phyloP scores from a whole-genome alignment of 2,113 vertebrate species.

The Delphinapterus leucas region DNA sequence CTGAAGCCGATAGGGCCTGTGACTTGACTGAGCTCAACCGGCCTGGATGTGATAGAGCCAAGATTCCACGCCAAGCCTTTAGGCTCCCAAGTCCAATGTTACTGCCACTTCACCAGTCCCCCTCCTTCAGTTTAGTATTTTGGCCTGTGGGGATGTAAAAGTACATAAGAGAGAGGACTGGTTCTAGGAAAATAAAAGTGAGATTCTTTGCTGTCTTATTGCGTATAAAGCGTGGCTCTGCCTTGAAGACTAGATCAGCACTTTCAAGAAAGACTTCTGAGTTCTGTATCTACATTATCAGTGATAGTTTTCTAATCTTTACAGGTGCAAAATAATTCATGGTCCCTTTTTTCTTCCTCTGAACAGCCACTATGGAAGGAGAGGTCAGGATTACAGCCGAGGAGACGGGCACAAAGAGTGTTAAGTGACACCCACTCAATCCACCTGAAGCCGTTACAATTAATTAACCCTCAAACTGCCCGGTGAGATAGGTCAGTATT shows the following conservation, averaged over 20 bases:
- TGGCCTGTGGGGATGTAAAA: not conserved
- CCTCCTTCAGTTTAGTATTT: not conserved
- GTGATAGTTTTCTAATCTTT: not conserved
- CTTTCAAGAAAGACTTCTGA: not conserved
- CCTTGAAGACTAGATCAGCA: not conserved
- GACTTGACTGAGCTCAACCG: not conserved
- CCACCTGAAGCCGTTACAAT: slow-evolving; percentile 52
- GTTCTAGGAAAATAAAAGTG: not conserved
- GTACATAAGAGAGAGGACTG: not conserved
- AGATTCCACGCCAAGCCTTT: not conserved
- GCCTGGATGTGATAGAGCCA: not conserved
- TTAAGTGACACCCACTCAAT: slow-evolving; percentile 60
- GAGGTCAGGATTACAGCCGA: slow-evolving; percentile 63
- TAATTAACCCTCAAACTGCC: slow-evolving; percentile 66
- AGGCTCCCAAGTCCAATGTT: not conserved
- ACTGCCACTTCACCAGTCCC: not conserved
- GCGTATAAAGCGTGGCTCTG: not conserved
- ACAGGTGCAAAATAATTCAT: slow-evolving; percentile 48
- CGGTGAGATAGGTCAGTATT: slow-evolving; percentile 67
- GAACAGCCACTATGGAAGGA: slow-evolving; percentile 70
- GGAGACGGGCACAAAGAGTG: slow-evolving; percentile 49
- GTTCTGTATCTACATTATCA: not conserved
- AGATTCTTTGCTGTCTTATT: not conserved
- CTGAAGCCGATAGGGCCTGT: not conserved
- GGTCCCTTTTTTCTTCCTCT: slow-evolving; percentile 56